phyloP scores from a whole-genome alignment of 2,797 vertebrate species.

The Falco columbarius region DNA sequence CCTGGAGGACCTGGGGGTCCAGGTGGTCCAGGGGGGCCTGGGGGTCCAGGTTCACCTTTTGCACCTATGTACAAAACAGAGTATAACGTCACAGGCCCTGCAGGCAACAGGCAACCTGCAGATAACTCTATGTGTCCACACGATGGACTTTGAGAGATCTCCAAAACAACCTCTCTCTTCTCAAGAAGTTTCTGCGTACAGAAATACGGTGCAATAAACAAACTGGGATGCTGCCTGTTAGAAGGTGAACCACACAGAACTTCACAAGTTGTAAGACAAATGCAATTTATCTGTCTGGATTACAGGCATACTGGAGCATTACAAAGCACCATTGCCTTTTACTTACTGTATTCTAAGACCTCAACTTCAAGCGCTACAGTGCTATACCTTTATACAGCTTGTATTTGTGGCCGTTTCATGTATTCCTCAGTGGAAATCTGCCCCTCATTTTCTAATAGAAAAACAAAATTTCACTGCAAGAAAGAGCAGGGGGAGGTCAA shows the following conservation, averaged over 20 bases:
- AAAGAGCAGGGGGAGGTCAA: not conserved
- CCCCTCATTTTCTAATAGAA: not conserved
- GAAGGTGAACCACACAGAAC: not conserved
- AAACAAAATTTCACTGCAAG: not conserved
- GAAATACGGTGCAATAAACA: not conserved
- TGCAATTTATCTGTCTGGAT: not conserved
- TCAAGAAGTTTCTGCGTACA: not conserved
- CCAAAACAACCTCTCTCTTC: not conserved
- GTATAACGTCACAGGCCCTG: not conserved
- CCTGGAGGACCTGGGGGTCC: slow-evolving; percentile 80
- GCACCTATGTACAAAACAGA: slow-evolving; percentile 66
- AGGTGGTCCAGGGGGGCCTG: slow-evolving; percentile 83
- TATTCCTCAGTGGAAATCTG: not conserved
- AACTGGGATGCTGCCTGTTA: not conserved
- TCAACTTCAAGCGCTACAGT: not conserved
- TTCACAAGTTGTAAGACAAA: not conserved
- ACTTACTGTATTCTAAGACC: not conserved
- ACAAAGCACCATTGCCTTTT: not conserved
- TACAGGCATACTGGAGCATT: not conserved
- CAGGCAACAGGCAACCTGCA: not conserved
- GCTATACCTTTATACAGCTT: not conserved
- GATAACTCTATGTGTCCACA: rapidly evolving
- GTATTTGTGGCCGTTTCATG: not conserved
- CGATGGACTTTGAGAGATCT: not conserved
- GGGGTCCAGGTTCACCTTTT: slow-evolving; percentile 82